Base-by-base conservation (phyloP, 1,140 invertebrate species). In the Trigoniulus corallinus region DNA sequence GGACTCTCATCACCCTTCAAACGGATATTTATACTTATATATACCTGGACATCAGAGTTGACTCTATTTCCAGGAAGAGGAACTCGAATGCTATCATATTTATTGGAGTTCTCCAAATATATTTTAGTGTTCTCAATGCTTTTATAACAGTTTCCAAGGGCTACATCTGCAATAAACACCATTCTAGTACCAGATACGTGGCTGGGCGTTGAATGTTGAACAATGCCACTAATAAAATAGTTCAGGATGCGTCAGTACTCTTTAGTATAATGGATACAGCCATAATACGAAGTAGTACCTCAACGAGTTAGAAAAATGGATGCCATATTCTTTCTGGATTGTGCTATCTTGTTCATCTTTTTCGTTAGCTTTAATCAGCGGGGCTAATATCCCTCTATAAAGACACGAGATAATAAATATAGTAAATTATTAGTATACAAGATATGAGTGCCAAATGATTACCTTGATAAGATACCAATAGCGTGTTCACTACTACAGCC, bases 381-480 rank as follows among this genome's bases (percentile, higher is more conserved):
- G 47, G 4, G 68, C 50, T 13, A 66, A 66, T 58, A 7, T 34
- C 15, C 7, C 7, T 7, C 7, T 7, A 7, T 7, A 34, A 7
- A 34, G 15, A 34, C 29, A 7, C 7, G 7, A 7, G 29, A 7
- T 7, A 34, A 34, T 34, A 34, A 34, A 7, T 34, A 7, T 15
- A 34, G 29, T 34, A 7, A 7, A 34, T 7, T 7, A 34, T 34
- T 34, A 7, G 29, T 34, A 15, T 34, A 15, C 15, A 7, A 7
- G 15, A 7, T 34, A 7, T 34, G 7, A 34, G 29, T 7, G 15
- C 7, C 15, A 34, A 34, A 7, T 7, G 7, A 34, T 7, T 34
- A 34, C 29, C 66, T 61, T 15, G 66, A 67, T 7, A 68, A 50
- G 39, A 68, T 66, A 41, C 66, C 65, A 26, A 67, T 57, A 59